Evolutionary conservation across 1,140 invertebrate genomes (phyloP), one percentile per base, ranked within the genome.

Genomic region (Campoletis sonorensis): DNA sequence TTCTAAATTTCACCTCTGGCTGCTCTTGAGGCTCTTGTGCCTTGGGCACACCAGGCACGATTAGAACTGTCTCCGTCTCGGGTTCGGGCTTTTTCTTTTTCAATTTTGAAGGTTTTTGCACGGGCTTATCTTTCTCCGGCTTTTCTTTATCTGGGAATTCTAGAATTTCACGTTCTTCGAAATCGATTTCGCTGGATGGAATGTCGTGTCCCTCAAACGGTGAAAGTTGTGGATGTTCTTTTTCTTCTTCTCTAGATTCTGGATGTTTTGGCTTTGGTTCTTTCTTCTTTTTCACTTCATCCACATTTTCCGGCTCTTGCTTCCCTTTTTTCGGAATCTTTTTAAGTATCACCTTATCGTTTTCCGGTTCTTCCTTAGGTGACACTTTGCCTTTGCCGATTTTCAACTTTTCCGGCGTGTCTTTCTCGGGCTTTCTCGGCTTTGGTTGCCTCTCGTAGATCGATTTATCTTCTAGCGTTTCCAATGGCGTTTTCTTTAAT

Each of bases 401-500:
- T 49, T 83, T 82, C 27, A 84, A 84, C 40, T 84, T 78, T 15
- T 79, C 78, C 26, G 81, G 75, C 80, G 83, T 75, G 45, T 84
- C 79, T 71, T 84, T 75, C 71, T 81, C 40, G 21, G 68, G 51
- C 61, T 79, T 84, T 49, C 84, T 67, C 8, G 80, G 79, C 64
- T 83, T 80, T 0, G 77, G 81, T 81, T 80, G 33, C 13, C 83
- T 67, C 45, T 79, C 58, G 61, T 84, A 84, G 5, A 79, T 33
- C 11, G 78, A 79, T 70, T 67, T 80, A 4, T 84, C 81, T 40
- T 84, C 83, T 13, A 81, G n/a, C 16, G 58, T 79, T 40, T 92
- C 90, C 37, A 92, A 83, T 49, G 83, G 83, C 37, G 78, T 77
- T 87, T 92, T 88, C 82, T 92, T 90, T 80, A 91, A 89, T 76